These are phyloP conservation scores for Tyto alba DNA, from an alignment of 2,113 vertebrate genomes.

Conservation along the genomic window DNA sequence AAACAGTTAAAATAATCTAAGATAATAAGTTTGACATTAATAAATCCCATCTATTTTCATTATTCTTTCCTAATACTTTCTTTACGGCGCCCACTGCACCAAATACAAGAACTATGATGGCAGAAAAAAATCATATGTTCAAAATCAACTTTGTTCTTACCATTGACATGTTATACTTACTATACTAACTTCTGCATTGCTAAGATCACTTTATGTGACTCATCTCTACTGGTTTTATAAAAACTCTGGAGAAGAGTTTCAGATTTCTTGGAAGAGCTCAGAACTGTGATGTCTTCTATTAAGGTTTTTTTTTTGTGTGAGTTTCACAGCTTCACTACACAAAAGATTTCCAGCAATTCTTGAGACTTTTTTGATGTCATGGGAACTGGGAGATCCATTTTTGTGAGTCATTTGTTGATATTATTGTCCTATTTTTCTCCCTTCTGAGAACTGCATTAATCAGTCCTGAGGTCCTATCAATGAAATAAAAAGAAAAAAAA, in stretches of 20 bases:
- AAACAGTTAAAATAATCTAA: fast-evolving
- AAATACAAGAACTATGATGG: background rate
- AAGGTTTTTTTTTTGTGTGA: background rate
- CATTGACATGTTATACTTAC: fast-evolving
- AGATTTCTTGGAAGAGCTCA: background rate
- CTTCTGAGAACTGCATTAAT: background rate
- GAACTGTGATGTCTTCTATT: background rate
- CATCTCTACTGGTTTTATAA: background rate
- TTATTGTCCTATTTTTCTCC: background rate
- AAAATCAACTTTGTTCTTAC: background rate
- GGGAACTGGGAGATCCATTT: background rate
- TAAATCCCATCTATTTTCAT: fast-evolving
- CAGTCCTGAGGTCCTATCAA: background rate
- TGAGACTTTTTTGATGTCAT: background rate
- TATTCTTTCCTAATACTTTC: background rate
- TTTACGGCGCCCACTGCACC: fast-evolving
- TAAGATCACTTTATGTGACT: background rate
- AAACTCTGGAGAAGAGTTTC: background rate
- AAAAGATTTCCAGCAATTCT: background rate
- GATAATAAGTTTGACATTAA: background rate
- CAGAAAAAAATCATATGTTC: background rate
- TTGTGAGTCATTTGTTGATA: background rate
- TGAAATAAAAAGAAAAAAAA: background rate
- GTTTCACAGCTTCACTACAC: background rate
- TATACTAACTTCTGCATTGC: background rate